Percentiles rank a stretch among this genome's conserved stretches.
Evolutionary conservation across 2,797 vertebrate genomes (phyloP).

Genomic region (Tenualosa ilisha): DNA sequence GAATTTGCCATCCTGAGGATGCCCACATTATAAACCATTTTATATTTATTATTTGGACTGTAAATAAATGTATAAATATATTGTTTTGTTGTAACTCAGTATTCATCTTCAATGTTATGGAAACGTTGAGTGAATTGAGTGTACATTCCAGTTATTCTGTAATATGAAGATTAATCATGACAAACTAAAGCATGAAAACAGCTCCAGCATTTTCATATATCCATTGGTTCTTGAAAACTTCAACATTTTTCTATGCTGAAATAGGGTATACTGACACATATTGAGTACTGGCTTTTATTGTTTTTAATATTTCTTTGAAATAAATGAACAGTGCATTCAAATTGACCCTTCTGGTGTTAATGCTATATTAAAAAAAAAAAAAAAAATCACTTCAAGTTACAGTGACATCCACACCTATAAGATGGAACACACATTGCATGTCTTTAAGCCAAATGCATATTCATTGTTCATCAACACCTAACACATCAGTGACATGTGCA

Average conservation of each 20-base stretch:
- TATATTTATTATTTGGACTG: no score
- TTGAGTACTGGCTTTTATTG: conserved; percentile 16
- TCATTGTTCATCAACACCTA: conserved; percentile 21
- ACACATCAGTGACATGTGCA: conserved; percentile 16
- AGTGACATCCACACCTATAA: not conserved
- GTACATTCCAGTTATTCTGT: no score
- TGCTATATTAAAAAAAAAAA: conserved; percentile 30
- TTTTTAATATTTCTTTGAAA: conserved; percentile 34
- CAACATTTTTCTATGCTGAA: not conserved
- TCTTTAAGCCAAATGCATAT: conserved; percentile 6
- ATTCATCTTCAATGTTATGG: no score
- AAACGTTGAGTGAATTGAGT: no score
- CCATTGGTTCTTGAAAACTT: not conserved
- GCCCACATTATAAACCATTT: conserved; percentile 57
- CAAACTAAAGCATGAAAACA: no score
- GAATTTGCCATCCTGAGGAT: conserved; percentile 82
- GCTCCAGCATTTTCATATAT: no score
- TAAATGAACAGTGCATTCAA: conserved; percentile 32
- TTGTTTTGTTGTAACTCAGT: no score
- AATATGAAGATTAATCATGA: no score
- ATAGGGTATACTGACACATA: not conserved
- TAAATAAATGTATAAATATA: not conserved
- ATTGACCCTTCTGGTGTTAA: not conserved
- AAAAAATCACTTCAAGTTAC: conserved; percentile 3
- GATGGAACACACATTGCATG: conserved; percentile 1